Evolutionary conservation across 2,888 invertebrate genomes (phyloP).

Genomic region (Lysandra coridon): DNA sequence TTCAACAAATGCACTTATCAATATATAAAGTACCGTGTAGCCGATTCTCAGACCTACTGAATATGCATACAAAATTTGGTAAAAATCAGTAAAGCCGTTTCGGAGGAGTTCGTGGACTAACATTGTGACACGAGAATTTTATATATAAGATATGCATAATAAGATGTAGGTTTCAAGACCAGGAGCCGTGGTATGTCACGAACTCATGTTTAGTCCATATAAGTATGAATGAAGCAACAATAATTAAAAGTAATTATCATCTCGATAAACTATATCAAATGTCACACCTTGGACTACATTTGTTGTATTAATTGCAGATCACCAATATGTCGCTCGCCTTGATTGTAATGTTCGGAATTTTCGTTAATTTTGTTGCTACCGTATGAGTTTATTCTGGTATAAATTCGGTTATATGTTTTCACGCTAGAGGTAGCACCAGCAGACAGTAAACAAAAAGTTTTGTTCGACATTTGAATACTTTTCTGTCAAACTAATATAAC

Average conservation of each 20-base stretch:
- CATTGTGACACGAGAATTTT: too few species aligned
- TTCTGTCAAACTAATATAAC: too few species aligned
- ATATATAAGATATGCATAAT: background rate
- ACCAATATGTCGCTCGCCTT: background rate
- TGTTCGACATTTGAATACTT: too few species aligned
- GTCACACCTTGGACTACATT: constrained; percentile 27
- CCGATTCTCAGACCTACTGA: too few species aligned
- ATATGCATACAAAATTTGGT: too few species aligned
- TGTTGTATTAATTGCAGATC: constrained; percentile 3
- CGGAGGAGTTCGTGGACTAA: too few species aligned
- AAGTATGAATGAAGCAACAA: constrained; percentile 14
- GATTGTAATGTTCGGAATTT: constrained; percentile 5
- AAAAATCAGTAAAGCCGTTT: too few species aligned
- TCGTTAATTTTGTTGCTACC: constrained; percentile 5
- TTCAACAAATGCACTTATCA: too few species aligned
- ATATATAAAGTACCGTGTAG: too few species aligned
- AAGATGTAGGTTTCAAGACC: background rate
- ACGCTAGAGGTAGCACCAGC: too few species aligned
- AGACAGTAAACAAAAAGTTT: too few species aligned
- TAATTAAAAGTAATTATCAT: constrained; percentile 23
- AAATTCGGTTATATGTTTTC: too few species aligned
- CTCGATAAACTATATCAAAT: constrained; percentile 20
- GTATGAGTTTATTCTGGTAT: background rate
- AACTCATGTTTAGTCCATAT: background rate
- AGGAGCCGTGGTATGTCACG: background rate